A percentile compares a stretch with the other conserved stretches of the same genome.
phyloP scores from a whole-genome alignment of 2,797 vertebrate genomes.

The Sciurus vulgaris region DNA sequence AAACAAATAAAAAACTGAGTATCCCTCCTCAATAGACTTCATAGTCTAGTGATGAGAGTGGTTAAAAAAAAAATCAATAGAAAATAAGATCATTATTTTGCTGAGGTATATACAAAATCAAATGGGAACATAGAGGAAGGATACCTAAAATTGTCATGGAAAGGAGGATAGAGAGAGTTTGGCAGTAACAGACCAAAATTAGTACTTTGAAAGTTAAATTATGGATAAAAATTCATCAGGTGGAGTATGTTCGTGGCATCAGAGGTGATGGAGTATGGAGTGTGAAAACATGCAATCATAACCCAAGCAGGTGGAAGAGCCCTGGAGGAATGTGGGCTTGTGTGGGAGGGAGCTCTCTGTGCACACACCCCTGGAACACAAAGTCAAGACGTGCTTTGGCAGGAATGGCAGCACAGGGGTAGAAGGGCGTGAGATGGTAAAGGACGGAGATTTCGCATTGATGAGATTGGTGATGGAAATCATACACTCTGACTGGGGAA shows the following conservation, averaged over 20 bases:
- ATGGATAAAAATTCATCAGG: not conserved
- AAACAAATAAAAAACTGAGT: not conserved
- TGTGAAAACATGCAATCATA: not conserved
- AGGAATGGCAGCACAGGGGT: not conserved
- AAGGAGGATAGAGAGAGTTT: not conserved
- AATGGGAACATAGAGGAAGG: not conserved
- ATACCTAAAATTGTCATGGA: not conserved
- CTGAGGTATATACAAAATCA: not conserved
- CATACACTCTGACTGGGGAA: not conserved
- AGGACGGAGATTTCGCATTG: not conserved
- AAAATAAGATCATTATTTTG: not conserved
- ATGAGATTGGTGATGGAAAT: not conserved
- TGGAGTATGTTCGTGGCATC: not conserved
- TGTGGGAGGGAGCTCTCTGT: not conserved
- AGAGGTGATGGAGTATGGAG: accelerated
- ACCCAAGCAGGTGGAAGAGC: not conserved
- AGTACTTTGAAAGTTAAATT: not conserved
- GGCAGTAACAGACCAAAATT: not conserved
- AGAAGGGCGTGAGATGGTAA: not conserved
- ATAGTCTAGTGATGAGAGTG: not conserved
- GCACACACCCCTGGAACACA: not conserved
- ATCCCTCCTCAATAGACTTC: not conserved
- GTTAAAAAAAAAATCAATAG: not conserved
- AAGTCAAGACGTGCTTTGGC: not conserved
- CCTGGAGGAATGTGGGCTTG: not conserved